These are phyloP conservation scores for Acronicta leporina DNA, from an alignment of 2,888 invertebrate genomes.

Conservation along the genomic window DNA sequence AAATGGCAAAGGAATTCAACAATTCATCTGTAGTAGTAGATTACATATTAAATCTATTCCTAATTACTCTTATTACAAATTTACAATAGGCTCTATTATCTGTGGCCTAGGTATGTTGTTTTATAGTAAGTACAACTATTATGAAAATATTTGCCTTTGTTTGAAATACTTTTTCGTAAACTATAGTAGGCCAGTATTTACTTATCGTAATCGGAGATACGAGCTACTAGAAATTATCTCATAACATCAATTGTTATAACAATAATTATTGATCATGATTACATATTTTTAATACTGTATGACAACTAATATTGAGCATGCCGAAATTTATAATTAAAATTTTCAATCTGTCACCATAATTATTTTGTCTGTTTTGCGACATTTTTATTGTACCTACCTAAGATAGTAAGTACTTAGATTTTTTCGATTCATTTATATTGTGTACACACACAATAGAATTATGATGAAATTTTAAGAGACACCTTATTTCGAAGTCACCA, in stretches of 20 bases:
- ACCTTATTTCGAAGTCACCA: too few species aligned
- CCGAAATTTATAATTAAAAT: too few species aligned
- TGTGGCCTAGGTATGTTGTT: background rate
- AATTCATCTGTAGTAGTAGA: background rate
- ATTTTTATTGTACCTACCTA: too few species aligned
- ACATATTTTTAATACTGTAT: too few species aligned
- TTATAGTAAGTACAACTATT: slow-evolving; percentile 5
- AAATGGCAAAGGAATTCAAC: background rate
- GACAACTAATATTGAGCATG: too few species aligned
- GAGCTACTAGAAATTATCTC: background rate
- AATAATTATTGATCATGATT: background rate
- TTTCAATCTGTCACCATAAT: too few species aligned
- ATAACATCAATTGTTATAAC: background rate
- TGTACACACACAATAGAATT: too few species aligned
- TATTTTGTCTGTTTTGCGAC: too few species aligned
- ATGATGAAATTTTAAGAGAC: too few species aligned
- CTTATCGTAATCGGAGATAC: background rate
- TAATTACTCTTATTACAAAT: slow-evolving; percentile 1
- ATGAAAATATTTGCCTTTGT: slow-evolving; percentile 30
- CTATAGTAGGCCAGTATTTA: background rate
- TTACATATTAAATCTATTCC: background rate
- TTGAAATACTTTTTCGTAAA: slow-evolving; percentile 1
- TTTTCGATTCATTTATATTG: too few species aligned
- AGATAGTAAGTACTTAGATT: too few species aligned
- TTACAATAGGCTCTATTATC: too few species aligned